Evolutionary conservation across 2,113 vertebrate genomes (phyloP).

Genomic region (Vombatus ursinus): DNA sequence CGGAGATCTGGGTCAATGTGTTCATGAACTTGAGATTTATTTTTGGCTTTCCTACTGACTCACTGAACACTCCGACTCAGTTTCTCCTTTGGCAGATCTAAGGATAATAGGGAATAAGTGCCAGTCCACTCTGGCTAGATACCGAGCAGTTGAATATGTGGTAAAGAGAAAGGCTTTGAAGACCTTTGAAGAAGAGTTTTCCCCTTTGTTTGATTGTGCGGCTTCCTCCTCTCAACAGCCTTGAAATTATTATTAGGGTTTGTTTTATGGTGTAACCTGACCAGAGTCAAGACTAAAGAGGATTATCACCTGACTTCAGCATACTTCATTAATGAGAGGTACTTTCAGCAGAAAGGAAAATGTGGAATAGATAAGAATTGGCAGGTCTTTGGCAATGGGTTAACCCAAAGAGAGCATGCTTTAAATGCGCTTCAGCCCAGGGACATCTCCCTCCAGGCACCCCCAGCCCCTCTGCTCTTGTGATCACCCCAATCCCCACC

Average conservation of each 20-base stretch:
- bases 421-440: not conserved
- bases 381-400: not conserved
- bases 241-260: not conserved
- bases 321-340: not conserved
- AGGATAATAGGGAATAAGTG: not conserved
- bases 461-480: not conserved
- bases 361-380: not conserved
- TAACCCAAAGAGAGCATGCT: not conserved
- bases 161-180: not conserved
- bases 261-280: constrained; percentile 39
- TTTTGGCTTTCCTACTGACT: not conserved
- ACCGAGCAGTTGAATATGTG: not conserved
- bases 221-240: not conserved
- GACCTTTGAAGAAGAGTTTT: not conserved
- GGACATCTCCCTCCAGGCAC: not conserved
- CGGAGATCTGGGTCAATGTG: not conserved
- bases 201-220: not conserved
- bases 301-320: not conserved
- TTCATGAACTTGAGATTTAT: not conserved
- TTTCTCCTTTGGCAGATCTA: constrained; percentile 1
- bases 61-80: not conserved
- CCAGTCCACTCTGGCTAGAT: not conserved
- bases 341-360: not conserved
- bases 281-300: not conserved
- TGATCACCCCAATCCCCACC: not conserved